Base-by-base conservation (phyloP, 1,140 invertebrate species). In the Dryas iulia region DNA sequence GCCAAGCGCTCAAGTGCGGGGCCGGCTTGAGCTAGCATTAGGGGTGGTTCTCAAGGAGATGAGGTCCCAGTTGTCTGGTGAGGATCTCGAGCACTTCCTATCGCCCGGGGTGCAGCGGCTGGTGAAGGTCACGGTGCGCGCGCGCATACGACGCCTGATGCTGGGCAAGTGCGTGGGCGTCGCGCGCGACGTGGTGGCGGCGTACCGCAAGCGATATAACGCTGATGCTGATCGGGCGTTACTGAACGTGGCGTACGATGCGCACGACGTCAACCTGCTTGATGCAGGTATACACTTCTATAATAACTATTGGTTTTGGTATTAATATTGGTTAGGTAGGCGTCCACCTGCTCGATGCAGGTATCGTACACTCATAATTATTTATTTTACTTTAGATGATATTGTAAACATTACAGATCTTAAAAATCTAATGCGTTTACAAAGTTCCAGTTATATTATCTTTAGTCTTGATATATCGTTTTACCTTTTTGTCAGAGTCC, bases 11-110 rank as follows among this genome's bases (percentile, higher is more conserved):
- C 79, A 84, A 66, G 28, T 87, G 59, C 77, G 62, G 7, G 86
- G 86, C 7, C 83, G 88, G 4, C 54, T 90, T 52, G 86, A 88
- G 73, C 71, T 87, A 59, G 86, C 81, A 2, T 54, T 90, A 47
- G 87, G 88, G 2, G 59, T 21, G 1, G 76, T 90, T 14, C 14
- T 87, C 8, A 89, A 87, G 71, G 67, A 81, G 8, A 71, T 90
- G 10, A 76, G 71, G 52, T 26, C 33, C 8, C 54, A 3, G 54
- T 65, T 7, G 73, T 64, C 12, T 47, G 63, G 14, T 23, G 39
- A 58, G 3, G 24, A 74, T 24, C 35, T 30, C 3, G 47, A 54
- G 5, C 54, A 62, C 21, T 79, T 84, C 59, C 18, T 33, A 10
- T 10, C 47, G 23, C 39, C 26, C 5, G 25, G 28, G 25, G 26